Conservation (phyloP, 1,140 invertebrate genomes). For the Kradibia gibbosae region DNA sequence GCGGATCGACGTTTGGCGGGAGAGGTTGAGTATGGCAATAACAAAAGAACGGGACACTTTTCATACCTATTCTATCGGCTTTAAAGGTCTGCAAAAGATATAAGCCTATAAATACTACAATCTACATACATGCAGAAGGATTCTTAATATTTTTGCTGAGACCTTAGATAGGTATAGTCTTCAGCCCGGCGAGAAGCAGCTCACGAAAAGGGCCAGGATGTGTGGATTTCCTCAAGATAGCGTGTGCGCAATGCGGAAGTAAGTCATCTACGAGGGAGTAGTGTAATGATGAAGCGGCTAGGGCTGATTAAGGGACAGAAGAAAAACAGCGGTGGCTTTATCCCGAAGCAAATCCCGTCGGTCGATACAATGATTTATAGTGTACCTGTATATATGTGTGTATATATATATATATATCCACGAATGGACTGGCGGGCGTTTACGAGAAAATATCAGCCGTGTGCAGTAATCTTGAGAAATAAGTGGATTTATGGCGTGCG, state of each 20-base stretch:
- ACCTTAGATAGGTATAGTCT: not conserved
- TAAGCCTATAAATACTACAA: conserved; percentile 9
- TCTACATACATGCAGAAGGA: not conserved
- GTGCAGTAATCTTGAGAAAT: conserved; percentile 29
- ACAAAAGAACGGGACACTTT: conserved; percentile 28
- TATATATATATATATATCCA: not conserved
- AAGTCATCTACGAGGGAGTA: not conserved
- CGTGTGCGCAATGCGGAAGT: conserved; percentile 31
- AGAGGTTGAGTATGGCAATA: not conserved
- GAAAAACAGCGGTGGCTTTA: conserved; percentile 1
- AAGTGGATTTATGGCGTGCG: conserved; percentile 44
- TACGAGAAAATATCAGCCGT: conserved; percentile 5
- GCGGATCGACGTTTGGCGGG: not conserved
- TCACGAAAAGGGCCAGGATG: too few relatives aligned
- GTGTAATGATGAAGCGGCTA: not conserved
- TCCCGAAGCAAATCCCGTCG: conserved; percentile 6
- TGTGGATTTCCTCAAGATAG: not conserved
- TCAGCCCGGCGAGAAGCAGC: not conserved
- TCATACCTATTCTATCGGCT: not conserved
- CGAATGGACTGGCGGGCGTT: not conserved
- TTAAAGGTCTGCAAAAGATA: conserved; percentile 34
- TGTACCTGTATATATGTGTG: too few relatives aligned
- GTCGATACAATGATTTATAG: conserved; percentile 38
- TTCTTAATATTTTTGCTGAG: not conserved
- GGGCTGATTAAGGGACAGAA: not conserved